phyloP scores from a whole-genome alignment of 1,140 invertebrate genomes.

The Lordiphosa stackelbergi region DNA sequence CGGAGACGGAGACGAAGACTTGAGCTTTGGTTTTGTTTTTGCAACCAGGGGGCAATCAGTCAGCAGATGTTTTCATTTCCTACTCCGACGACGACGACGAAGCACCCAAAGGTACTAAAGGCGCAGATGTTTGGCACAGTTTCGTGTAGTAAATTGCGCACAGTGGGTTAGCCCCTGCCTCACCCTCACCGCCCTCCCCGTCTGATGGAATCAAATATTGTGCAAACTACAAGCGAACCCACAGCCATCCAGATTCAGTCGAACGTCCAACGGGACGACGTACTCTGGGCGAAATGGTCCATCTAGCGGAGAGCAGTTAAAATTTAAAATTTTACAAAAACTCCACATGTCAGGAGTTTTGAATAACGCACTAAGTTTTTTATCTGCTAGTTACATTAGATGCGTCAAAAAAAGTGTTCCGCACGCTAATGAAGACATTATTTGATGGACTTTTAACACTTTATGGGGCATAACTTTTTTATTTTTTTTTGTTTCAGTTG shows the following conservation, averaged over 20 bases:
- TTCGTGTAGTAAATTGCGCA: conserved; percentile 73
- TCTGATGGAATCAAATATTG: conserved; percentile 74
- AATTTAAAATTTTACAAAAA: no score
- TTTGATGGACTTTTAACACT: no score
- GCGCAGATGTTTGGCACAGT: conserved; percentile 71
- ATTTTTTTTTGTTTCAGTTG: no score
- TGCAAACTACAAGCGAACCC: conserved; percentile 60
- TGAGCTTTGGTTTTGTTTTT: conserved; percentile 14
- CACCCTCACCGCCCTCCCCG: conserved; percentile 16
- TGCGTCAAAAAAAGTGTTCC: no score
- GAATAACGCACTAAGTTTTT: no score
- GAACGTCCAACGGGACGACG: conserved; percentile 60
- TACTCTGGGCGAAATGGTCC: conserved; percentile 9
- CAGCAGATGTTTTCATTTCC: conserved; percentile 75
- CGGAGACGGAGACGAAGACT: conserved; percentile 10
- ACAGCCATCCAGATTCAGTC: conserved; percentile 50
- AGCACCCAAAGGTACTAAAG: conserved; percentile 57
- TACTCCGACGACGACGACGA: conserved; percentile 45
- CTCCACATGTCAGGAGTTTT: no score
- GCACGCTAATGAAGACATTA: no score
- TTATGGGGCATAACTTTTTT: no score
- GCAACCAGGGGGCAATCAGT: conserved; percentile 73
- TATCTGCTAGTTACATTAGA: no score
- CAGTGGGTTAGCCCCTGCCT: conserved; percentile 55
- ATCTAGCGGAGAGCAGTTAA: no score